phyloP scores from a whole-genome alignment of 2,888 invertebrate species.

The Eupeodes latifasciatus region DNA sequence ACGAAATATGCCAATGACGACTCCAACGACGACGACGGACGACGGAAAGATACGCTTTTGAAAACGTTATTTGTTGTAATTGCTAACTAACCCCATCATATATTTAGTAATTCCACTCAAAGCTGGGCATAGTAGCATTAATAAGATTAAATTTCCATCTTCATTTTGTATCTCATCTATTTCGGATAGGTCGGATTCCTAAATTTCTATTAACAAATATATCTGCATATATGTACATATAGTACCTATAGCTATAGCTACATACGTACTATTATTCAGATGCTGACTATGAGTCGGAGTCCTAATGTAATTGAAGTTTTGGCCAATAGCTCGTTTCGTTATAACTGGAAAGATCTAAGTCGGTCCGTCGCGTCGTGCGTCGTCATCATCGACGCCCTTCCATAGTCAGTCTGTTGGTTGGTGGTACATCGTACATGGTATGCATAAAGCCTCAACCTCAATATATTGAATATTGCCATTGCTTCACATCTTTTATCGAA shows the following conservation, averaged over 20 bases:
- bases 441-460: slow-evolving; percentile 13
- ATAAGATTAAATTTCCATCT: slow-evolving; percentile 71
- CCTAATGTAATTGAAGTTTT: slow-evolving; percentile 62
- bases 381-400: too few relatives aligned
- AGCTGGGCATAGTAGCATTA: slow-evolving; percentile 49
- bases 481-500: background rate
- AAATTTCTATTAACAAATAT: slow-evolving; percentile 64
- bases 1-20: slow-evolving; percentile 33
- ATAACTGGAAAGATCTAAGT: slow-evolving; percentile 13
- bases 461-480: slow-evolving; percentile 31
- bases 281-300: slow-evolving; percentile 5
- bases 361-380: background rate
- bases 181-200: slow-evolving; percentile 43
- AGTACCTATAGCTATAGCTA: background rate
- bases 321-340: slow-evolving; percentile 17
- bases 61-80: slow-evolving; percentile 32
- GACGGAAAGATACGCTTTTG: slow-evolving; percentile 16
- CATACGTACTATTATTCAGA: background rate
- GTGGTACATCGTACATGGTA: background rate
- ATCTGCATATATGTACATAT: background rate
- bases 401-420: background rate
- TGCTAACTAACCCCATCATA: slow-evolving; percentile 18
- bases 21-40: background rate
- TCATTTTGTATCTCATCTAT: slow-evolving; percentile 44
- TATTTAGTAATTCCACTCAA: slow-evolving; percentile 22